phyloP scores from a whole-genome alignment of 2,797 vertebrate species.

The Rhinichthys osculus region DNA sequence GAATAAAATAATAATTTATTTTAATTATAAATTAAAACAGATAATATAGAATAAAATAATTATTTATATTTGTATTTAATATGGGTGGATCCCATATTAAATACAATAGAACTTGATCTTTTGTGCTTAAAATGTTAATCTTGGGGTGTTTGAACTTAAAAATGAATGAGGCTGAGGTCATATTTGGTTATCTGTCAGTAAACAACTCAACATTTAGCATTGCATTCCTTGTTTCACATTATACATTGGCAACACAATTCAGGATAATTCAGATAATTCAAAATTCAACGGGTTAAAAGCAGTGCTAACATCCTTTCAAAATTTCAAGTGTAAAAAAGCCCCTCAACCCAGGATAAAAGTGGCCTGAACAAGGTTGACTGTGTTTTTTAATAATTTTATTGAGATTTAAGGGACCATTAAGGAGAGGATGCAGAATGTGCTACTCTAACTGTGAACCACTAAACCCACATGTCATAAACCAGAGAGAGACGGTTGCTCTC shows the following conservation, averaged over 20 bases:
- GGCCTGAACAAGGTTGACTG: neutral
- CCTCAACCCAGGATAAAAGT: neutral
- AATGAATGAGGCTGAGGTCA: neutral
- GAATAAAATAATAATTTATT: neutral
- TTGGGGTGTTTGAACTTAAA: neutral
- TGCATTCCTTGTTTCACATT: neutral
- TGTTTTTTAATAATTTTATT: neutral
- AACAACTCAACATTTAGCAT: neutral
- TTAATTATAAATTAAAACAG: no score
- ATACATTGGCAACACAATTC: neutral
- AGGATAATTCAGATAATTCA: neutral
- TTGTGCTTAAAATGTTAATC: neutral
- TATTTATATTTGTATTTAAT: neutral
- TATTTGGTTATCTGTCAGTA: neutral
- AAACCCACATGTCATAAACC: neutral
- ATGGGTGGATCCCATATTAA: no score
- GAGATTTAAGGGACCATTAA: neutral
- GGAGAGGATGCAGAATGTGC: conserved; percentile 21
- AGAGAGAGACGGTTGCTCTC: neutral
- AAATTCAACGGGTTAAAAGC: neutral
- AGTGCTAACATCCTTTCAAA: neutral
- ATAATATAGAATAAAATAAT: no score
- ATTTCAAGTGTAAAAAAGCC: neutral
- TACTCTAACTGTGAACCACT: conserved; percentile 21
- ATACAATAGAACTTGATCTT: neutral